Percentiles rank a stretch among this genome's conserved stretches.
phyloP scores from a whole-genome alignment of 2,797 vertebrate species.

The Numenius phaeopus region DNA sequence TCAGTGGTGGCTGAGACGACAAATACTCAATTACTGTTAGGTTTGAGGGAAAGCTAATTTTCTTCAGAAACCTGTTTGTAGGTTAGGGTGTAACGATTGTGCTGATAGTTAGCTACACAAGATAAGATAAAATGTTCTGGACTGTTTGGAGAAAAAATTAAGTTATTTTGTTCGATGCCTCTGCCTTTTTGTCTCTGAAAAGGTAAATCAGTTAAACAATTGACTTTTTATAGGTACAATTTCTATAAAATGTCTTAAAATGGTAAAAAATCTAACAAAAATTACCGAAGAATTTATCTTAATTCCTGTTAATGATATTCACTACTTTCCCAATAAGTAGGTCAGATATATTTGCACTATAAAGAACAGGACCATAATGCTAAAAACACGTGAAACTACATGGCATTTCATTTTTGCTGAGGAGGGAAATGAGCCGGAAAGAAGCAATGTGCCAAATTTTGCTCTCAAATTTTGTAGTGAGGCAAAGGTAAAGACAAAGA shows the following conservation, averaged over 20 bases:
- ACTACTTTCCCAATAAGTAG: conserved; percentile 2
- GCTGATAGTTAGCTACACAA: background rate
- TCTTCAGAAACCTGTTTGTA: background rate
- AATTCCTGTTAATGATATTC: conserved; percentile 4
- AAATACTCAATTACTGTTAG: background rate
- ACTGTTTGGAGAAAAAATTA: background rate
- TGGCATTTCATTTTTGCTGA: background rate
- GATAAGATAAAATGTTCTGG: background rate
- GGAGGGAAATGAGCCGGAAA: background rate
- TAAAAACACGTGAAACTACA: background rate
- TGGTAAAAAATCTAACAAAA: conserved; percentile 13
- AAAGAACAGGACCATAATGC: background rate
- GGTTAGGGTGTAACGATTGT: background rate
- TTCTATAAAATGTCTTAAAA: conserved; percentile 1
- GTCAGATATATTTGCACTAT: background rate
- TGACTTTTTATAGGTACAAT: background rate
- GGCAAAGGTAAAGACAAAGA: background rate
- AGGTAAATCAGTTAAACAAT: background rate
- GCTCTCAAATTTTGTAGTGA: background rate
- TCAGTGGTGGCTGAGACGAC: background rate
- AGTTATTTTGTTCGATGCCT: background rate
- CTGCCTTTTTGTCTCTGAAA: background rate
- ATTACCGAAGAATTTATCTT: conserved; percentile 8
- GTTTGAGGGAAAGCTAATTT: background rate
- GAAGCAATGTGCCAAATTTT: background rate